Percentiles rank a stretch among this genome's conserved stretches.
These are phyloP conservation scores for Zele albiditarsus DNA, from an alignment of 2,888 invertebrate species.

Conservation along the genomic window DNA sequence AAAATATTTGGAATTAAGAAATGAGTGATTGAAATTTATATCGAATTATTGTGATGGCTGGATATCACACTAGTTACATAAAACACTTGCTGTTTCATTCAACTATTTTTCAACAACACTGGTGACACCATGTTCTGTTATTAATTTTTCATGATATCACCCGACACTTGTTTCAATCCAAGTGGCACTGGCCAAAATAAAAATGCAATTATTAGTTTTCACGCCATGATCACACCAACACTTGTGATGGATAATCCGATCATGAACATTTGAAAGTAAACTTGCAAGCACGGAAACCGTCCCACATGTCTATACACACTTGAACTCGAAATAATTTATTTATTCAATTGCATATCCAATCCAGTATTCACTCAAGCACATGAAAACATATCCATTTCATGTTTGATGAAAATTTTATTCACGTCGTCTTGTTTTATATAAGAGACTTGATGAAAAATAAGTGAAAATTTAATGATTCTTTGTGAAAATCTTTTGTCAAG, in stretches of 20 bases:
- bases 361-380: conserved; percentile 15
- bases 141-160: background rate
- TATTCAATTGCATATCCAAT: conserved; percentile 9
- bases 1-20: background rate
- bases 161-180: background rate
- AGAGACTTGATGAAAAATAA: background rate
- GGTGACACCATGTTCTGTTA: background rate
- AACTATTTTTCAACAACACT: background rate
- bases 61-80: background rate
- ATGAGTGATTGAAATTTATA: background rate
- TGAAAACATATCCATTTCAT: background rate
- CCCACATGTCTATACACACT: background rate
- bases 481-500: background rate
- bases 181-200: background rate
- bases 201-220: background rate
- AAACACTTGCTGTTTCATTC: conserved; percentile 3
- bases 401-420: background rate
- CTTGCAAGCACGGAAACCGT: background rate
- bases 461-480: background rate
- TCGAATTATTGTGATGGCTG: background rate
- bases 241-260: background rate
- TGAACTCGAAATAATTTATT: background rate
- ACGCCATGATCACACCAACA: background rate
- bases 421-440: background rate
- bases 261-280: background rate